These are phyloP conservation scores for Hydrozoanthus tunicans DNA, from an alignment of 64 coral and sea anemone genomes.

Conservation along the genomic window DNA sequence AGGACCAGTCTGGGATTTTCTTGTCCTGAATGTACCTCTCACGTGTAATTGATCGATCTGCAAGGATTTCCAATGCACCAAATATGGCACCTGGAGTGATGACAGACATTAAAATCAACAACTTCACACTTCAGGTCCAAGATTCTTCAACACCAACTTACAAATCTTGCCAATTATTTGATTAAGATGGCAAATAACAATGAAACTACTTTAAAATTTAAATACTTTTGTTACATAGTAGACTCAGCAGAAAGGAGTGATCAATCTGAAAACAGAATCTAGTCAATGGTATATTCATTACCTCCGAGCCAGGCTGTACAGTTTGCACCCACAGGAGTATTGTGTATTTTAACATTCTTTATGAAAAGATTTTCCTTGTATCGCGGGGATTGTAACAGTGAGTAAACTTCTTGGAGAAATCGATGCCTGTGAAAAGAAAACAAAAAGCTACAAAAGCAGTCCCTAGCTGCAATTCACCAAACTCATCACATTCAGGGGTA, in stretches of 20 bases:
- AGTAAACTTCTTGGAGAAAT: slow-evolving; percentile 92
- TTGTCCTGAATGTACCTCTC: slow-evolving; percentile 81
- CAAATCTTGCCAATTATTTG: too few species aligned
- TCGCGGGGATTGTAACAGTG: slow-evolving; percentile 79
- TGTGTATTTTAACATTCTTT: slow-evolving; percentile 93
- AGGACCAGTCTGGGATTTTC: slow-evolving; percentile 90
- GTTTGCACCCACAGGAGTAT: slow-evolving; percentile 81
- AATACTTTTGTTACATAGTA: too few species aligned
- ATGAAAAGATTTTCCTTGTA: slow-evolving; percentile 94
- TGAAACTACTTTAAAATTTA: too few species aligned
- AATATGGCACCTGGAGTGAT: slow-evolving; percentile 88
- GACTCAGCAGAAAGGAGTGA: too few species aligned
- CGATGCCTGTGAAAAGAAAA: slow-evolving; percentile 74
- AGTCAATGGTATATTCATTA: slow-evolving; percentile 8
- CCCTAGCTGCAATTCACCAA: background rate
- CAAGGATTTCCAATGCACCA: slow-evolving; percentile 90
- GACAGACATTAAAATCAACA: background rate
- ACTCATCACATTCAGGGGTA: background rate
- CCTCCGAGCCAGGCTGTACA: slow-evolving; percentile 96
- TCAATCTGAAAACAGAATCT: too few species aligned
- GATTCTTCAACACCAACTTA: too few species aligned
- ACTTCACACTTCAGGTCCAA: too few species aligned
- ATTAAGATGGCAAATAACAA: too few species aligned
- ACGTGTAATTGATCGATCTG: slow-evolving; percentile 84
- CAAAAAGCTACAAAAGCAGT: background rate